Percentiles rank a stretch among this genome's conserved stretches.
Evolutionary conservation across 2,113 vertebrate genomes (phyloP).

Genomic region (Climacteris rufus): DNA sequence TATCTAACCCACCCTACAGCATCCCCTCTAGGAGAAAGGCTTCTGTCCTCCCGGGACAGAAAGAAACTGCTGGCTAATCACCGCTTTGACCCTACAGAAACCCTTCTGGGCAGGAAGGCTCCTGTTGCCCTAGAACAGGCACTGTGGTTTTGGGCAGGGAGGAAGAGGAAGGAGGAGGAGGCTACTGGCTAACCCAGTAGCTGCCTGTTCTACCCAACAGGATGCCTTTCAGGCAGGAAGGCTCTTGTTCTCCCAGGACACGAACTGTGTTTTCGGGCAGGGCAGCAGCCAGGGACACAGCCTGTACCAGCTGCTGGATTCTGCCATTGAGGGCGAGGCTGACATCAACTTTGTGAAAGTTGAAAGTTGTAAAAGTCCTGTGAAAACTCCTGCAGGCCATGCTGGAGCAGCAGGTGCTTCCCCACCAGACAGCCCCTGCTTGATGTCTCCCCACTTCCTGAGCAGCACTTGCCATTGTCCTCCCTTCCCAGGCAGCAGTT

Average conservation of each 20-base stretch:
- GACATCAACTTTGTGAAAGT: neutral
- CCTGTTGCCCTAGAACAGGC: neutral
- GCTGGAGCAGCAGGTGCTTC: neutral
- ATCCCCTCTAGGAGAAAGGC: neutral
- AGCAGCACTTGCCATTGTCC: neutral
- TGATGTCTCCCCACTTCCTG: neutral
- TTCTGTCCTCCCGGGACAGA: neutral
- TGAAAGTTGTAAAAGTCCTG: no score
- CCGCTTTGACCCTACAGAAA: neutral
- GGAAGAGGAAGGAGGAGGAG: neutral
- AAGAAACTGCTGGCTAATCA: neutral
- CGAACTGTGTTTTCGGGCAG: neutral
- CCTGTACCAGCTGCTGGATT: neutral
- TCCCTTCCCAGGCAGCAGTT: neutral
- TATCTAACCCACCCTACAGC: neutral
- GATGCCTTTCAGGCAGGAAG: neutral
- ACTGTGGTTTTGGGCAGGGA: neutral
- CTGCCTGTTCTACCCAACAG: no score
- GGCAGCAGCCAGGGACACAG: neutral
- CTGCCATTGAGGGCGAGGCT: no score
- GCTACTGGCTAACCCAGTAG: neutral
- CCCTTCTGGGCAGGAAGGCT: neutral
- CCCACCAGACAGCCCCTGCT: neutral
- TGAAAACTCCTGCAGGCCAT: neutral
- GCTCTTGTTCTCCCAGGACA: no score